Evolutionary conservation across 2,797 vertebrate species (phyloP), one percentile per base, ranked within the genome.

Genomic region (Dryobates pubescens): DNA sequence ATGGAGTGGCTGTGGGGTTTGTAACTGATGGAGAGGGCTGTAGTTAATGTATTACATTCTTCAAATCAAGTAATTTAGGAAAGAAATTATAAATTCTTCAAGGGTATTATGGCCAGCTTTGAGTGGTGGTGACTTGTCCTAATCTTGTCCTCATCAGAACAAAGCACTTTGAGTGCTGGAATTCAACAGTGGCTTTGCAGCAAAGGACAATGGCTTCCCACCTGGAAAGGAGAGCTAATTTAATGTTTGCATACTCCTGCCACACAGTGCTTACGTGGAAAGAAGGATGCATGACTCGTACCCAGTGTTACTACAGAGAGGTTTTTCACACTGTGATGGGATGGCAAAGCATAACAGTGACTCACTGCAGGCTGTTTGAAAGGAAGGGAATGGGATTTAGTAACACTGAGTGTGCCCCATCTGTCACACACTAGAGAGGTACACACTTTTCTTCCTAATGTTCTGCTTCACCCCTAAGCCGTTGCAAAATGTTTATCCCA

Each of bases 321-420:
- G 69, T 34, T 65, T 84, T 41, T 82, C 94, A 43, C 59, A 1
- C 54, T 47, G 90, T 71, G 85, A 62, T 73, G 83, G 72, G 78
- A 85, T 93, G 78, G 91, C n/a, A 30, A 45, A 78, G 71, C 45
- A 63, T 29, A 90, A 62, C 89, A 84, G 71, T 92, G 88, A 94
- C 80, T 93, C 96, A 75, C 41, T 87, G 70, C 61, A 49, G 90
- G 36, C 70, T 89, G 58, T 82, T 82, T 82, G 91, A 56, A 62
- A 92, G 27, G 47, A 65, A 61, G 36, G 81, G 59, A 53, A 70
- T 63, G 86, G 79, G 73, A 69, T 83, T 92, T 81, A 81, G 76
- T 87, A 89, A 89, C 76, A 41, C 53, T 7, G 65, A 74, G 38
- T 5, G 34, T 75, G 73, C 90, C 70, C 64, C 73, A 58, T 85